phyloP scores from a whole-genome alignment of 1,140 invertebrate genomes.

The Lordiphosa collinella region DNA sequence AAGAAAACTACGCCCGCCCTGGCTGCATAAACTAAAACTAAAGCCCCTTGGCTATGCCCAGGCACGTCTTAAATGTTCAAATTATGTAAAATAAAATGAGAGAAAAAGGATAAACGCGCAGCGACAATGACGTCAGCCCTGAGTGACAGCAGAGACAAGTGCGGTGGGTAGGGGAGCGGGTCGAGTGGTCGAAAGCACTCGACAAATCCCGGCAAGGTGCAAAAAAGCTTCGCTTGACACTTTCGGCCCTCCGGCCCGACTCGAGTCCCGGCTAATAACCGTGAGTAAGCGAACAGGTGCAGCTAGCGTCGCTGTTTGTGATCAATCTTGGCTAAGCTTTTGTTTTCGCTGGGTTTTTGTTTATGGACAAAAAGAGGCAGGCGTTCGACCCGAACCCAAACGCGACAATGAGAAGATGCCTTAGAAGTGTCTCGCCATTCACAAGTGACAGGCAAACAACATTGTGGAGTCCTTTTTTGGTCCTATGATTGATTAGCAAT shows the following conservation, averaged over 20 bases:
- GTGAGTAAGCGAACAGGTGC: conserved; percentile 75
- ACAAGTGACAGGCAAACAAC: conserved; percentile 48
- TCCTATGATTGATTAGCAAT: conserved; percentile 77
- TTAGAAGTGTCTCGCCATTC: conserved; percentile 68
- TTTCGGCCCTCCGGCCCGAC: conserved; percentile 18
- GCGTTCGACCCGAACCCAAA: conserved; percentile 1
- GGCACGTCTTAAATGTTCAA: conserved; percentile 76
- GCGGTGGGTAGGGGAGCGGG: not conserved
- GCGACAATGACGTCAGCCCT: conserved; percentile 65
- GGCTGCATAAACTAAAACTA: conserved; percentile 75
- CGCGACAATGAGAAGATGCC: conserved; percentile 41
- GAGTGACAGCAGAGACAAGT: conserved; percentile 54
- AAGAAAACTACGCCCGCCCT: conserved; percentile 10
- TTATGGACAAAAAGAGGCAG: conserved; percentile 41
- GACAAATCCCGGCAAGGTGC: conserved; percentile 62
- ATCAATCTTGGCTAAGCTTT: conserved; percentile 76
- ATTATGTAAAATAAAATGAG: conserved; percentile 77
- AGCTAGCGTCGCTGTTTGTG: conserved; percentile 39
- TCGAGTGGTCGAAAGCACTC: conserved; percentile 29
- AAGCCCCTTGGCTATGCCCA: conserved; percentile 70
- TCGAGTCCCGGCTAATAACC: conserved; percentile 57
- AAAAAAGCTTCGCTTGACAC: conserved; percentile 55
- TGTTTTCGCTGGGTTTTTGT: conserved; percentile 74
- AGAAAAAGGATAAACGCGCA: conserved; percentile 36
- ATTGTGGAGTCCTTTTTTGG: conserved; percentile 13